Base-by-base conservation (phyloP, 2,113 vertebrate species). In the Tor tambroides region DNA sequence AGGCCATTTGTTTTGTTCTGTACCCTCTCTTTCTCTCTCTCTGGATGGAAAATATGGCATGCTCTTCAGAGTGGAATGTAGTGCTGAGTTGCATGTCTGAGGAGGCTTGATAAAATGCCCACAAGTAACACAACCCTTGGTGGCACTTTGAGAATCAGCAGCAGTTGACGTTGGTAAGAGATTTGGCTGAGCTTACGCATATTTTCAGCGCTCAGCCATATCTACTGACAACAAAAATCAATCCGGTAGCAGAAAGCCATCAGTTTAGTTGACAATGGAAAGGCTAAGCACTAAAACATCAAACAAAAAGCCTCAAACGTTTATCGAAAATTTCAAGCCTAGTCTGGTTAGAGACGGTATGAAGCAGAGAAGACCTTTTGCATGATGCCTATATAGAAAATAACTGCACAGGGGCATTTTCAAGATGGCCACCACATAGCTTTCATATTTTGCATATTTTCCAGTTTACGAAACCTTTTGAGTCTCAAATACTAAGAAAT, bases 1-100 rank as follows among this genome's bases (percentile, higher is more conserved):
- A 43, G 56, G 54, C 72, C 59, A 87, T 86, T 87, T 79, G 77
- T 87, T 77, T 88, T 51, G 28, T 74, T 79, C 79, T 79, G 61
- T 82, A 86, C 79, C 80, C 75, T 83, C 74, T 76, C 79, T 84
- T 87, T 76, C 77, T 80, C 51, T 32, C 41, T 79, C 76, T 86
- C 84, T 84, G 41, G 78, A 86, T 88, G 85, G 85, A 85, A 90
- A 88, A 88, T 85, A 77, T 67, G 84, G 87, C 77, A 85, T 61
- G 85, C 85, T 89, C 85, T 89, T 89, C 77, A 87, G 78, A 82
- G 30, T 69, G 88, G 88, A 89, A 87, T 86, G 88, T 59, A 86
- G 59, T 80, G 35, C 69, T 38, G 51, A 74, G 81, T 72, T 80
- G 65, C 86, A 84, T 67, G 85, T 72, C 78, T 76, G 41, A 80